phyloP scores from a whole-genome alignment of 2,113 vertebrate species.

The Sciurus niger region DNA sequence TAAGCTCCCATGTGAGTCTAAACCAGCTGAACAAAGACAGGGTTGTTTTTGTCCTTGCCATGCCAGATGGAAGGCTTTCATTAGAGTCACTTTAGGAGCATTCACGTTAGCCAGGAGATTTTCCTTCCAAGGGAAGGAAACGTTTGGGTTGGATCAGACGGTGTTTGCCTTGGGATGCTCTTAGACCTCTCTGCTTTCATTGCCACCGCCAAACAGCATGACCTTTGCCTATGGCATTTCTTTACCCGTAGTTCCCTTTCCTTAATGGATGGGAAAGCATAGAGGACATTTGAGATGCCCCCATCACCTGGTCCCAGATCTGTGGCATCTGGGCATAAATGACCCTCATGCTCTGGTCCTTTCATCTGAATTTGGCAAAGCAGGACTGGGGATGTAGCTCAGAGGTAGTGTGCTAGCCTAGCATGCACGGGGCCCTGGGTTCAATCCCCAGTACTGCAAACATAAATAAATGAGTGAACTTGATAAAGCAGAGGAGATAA shows the following conservation, averaged over 20 bases:
- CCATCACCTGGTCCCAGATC: fast-evolving
- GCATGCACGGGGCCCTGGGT: no score
- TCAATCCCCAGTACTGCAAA: no score
- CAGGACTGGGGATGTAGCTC: neutral
- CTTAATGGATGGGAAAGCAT: neutral
- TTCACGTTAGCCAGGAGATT: slow-evolving; percentile 38
- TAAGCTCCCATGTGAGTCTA: slow-evolving; percentile 16
- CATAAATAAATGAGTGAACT: neutral
- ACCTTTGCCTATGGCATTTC: slow-evolving; percentile 53
- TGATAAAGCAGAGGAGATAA: neutral
- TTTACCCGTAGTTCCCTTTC: neutral
- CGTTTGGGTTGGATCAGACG: slow-evolving; percentile 74
- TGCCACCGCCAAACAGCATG: neutral
- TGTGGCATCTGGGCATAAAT: neutral
- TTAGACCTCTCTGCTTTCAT: slow-evolving; percentile 70
- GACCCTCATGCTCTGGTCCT: neutral
- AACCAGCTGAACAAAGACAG: slow-evolving; percentile 65
- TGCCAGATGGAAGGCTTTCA: slow-evolving; percentile 72
- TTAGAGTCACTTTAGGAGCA: slow-evolving; percentile 51
- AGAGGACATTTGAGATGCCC: neutral
- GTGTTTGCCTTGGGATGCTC: slow-evolving; percentile 61
- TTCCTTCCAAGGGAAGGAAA: slow-evolving; percentile 61
- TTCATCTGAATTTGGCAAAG: neutral
- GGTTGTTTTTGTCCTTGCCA: slow-evolving; percentile 7
- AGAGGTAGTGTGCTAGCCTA: no score